These are phyloP conservation scores for Hozukius guyotensis DNA, from an alignment of 2,797 vertebrate species.

Conservation along the genomic window DNA sequence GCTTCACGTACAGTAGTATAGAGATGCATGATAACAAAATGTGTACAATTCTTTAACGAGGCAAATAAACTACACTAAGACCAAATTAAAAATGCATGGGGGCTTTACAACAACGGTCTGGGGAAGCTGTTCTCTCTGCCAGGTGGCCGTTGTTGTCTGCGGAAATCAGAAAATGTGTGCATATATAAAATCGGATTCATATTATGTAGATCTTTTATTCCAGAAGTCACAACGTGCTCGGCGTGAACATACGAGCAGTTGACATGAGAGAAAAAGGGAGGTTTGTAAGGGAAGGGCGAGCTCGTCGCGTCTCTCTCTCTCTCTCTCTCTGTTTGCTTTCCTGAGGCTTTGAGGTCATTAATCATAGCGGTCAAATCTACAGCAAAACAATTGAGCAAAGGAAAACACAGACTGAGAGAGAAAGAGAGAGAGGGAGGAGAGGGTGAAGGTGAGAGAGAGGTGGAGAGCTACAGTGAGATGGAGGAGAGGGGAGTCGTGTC, in stretches of 20 bases:
- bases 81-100: constrained; percentile 4
- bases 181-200: constrained; percentile 2
- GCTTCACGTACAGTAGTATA: background rate
- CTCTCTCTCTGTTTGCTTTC: constrained; percentile 72
- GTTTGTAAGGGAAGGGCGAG: constrained; percentile 56
- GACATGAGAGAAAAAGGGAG: constrained; percentile 40
- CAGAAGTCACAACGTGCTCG: constrained; percentile 18
- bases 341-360: constrained; percentile 78
- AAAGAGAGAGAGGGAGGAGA: background rate
- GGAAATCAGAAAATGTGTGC: background rate
- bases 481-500: constrained; percentile 15
- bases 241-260: constrained; percentile 28
- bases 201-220: constrained; percentile 17
- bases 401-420: constrained; percentile 61
- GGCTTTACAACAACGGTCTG: background rate
- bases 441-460: constrained; percentile 53
- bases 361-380: constrained; percentile 79
- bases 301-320: constrained; percentile 28
- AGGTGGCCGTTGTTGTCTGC: background rate
- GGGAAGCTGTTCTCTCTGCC: background rate
- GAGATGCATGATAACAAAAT: background rate
- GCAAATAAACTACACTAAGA: background rate
- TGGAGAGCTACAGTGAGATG: constrained; percentile 47
- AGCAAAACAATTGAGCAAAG: constrained; percentile 76
- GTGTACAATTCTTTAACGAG: background rate